A percentile compares a stretch with the other conserved stretches of the same genome.
Conservation (phyloP, 1,140 invertebrate genomes). For the Drosophila melanica region DNA sequence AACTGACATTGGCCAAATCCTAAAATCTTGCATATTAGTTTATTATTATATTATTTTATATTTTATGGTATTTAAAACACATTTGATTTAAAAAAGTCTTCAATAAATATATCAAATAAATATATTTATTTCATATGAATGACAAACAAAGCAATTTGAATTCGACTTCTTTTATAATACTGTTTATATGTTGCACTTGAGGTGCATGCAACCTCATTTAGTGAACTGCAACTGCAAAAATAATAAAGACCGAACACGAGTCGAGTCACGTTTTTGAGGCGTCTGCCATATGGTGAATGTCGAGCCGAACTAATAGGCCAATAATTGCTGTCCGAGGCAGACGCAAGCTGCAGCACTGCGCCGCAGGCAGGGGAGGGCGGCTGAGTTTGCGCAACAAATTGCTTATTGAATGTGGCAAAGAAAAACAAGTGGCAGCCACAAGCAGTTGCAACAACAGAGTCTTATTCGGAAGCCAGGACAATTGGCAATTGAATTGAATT, state of each 20-base stretch:
- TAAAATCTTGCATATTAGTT: no score
- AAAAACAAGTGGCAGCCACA: slow-evolving; percentile 38
- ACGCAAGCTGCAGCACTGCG: slow-evolving; percentile 18
- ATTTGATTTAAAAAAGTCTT: no score
- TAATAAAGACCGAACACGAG: background rate
- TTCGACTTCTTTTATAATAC: background rate
- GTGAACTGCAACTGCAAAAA: background rate
- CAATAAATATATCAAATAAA: no score
- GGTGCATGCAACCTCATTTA: background rate
- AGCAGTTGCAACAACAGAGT: slow-evolving; percentile 19
- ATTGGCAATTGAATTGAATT: slow-evolving; percentile 38
- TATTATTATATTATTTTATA: no score
- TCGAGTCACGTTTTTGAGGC: slow-evolving; percentile 35
- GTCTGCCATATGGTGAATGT: slow-evolving; percentile 32
- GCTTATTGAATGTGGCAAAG: slow-evolving; percentile 32
- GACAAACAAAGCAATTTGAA: no score
- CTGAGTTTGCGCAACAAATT: slow-evolving; percentile 49
- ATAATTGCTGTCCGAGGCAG: slow-evolving; percentile 43
- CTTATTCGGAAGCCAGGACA: background rate
- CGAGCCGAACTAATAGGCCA: slow-evolving; percentile 41
- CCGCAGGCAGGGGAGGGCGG: slow-evolving; percentile 7
- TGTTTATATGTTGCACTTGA: background rate
- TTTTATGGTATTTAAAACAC: no score
- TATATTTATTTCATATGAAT: no score
- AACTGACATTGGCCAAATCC: no score